phyloP scores from a whole-genome alignment of 2,113 vertebrate genomes.

The Hyaena hyaena region DNA sequence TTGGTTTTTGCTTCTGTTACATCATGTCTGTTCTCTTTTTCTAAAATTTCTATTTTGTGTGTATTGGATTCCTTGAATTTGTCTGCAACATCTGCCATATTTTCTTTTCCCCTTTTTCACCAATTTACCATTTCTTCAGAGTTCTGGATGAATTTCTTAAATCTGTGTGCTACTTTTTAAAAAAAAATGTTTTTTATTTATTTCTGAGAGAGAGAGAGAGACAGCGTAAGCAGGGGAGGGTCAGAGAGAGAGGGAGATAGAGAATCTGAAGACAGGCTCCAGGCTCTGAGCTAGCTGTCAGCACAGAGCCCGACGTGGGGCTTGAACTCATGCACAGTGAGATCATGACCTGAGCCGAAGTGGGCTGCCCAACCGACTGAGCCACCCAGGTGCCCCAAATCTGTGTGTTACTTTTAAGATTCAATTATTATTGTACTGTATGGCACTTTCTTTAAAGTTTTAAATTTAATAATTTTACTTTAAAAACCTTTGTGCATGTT shows the following conservation, averaged over 20 bases:
- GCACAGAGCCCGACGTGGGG: too few species aligned
- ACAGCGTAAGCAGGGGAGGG: too few species aligned
- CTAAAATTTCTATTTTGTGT: slow-evolving; percentile 7
- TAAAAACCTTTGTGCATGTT: not conserved
- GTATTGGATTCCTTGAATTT: not conserved
- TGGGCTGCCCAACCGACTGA: too few species aligned
- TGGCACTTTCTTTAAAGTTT: not conserved
- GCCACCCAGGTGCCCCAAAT: not conserved
- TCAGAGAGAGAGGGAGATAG: too few species aligned
- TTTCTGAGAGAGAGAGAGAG: too few species aligned
- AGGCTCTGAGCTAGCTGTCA: too few species aligned
- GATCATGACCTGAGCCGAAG: too few species aligned
- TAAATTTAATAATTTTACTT: not conserved
- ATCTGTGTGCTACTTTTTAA: not conserved
- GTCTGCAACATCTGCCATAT: not conserved
- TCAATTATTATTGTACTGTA: not conserved
- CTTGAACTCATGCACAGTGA: too few species aligned
- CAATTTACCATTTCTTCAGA: not conserved
- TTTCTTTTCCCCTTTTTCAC: not conserved
- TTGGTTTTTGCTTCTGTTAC: not conserved
- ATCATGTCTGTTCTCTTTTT: not conserved
- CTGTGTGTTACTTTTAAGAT: not conserved
- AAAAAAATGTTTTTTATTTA: too few species aligned
- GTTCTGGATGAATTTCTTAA: not conserved
- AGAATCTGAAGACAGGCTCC: too few species aligned